Evolutionary conservation across 2,113 vertebrate species (phyloP), one percentile per base, ranked within the genome.

Genomic region (Cranoglanis bouderius): DNA sequence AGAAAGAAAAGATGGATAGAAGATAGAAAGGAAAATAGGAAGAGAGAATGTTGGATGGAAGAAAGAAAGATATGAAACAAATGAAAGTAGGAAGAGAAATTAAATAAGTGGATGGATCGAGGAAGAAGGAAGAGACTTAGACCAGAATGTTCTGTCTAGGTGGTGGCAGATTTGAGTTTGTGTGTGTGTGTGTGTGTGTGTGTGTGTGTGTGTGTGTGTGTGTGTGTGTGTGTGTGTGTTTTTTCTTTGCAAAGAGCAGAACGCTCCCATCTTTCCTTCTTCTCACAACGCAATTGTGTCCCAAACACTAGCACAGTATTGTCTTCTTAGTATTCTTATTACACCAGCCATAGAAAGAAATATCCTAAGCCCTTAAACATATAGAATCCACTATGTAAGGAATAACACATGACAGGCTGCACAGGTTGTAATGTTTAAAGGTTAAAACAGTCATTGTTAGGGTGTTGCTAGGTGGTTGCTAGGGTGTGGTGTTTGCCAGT

Each of bases 111-210:
- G 26, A 29, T 9, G 59, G 59, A 63, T 63, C n/a, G n/a, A 59
- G 6, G 4, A 59, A 24, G 21, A 59, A 65, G 10, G n/a, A 29
- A 10, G 65, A 72, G 13, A 24, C 87, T 46, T 4, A 6, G 46
- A 19, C 32, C 38, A 55, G 74, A 74, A 65, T 87, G 59, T 38
- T 87, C 59, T 87, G 46, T 65, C 75, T 51, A 32, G 35, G 26
- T 77, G 55, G 40, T 67, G n/a, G 43, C 59, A 53, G 59, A 26
- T n/a, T 77, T 80, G 74, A 67, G 57, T 49, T 38, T 61, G 65
- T 40, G 67, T 38, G 32, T 8, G 67, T 19, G 67, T 72, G 18
- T 35, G 55, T 63, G 55, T 61, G 65, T 40, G 67, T 19, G 32
- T 8, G 67, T 38, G 67, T 72, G 18, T 43, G 53, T 85, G 53